phyloP scores from a whole-genome alignment of 2,888 invertebrate genomes.

The Pyrochroa serraticornis region DNA sequence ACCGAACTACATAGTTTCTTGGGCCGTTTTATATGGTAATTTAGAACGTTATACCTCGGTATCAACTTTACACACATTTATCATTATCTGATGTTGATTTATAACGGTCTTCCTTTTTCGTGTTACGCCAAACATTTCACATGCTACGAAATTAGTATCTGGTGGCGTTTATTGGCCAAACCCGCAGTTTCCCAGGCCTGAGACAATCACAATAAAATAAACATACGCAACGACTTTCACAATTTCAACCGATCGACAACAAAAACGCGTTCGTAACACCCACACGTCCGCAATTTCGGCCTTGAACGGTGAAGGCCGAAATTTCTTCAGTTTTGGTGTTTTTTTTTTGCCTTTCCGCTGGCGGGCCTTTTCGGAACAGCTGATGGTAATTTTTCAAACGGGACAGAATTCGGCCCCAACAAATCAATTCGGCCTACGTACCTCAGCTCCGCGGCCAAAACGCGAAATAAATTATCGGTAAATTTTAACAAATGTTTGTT shows the following conservation, averaged over 20 bases:
- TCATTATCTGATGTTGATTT: constrained; percentile 33
- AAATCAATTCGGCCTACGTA: constrained; percentile 28
- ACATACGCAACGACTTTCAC: no score
- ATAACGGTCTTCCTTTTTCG: constrained; percentile 32
- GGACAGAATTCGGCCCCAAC: constrained; percentile 12
- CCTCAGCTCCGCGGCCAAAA: constrained; percentile 14
- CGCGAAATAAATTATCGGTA: constrained; percentile 40
- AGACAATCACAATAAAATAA: no score
- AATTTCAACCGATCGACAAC: no score
- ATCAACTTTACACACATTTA: constrained; percentile 29
- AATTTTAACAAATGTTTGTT: constrained; percentile 46
- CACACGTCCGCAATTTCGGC: no score
- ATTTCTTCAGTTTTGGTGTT: no score
- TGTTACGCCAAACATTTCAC: constrained; percentile 31
- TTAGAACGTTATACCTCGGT: constrained; percentile 23
- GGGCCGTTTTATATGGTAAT: constrained; percentile 24
- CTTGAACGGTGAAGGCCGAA: no score
- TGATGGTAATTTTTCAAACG: constrained; percentile 1
- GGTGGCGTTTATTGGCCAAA: constrained; percentile 19
- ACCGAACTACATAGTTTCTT: constrained; percentile 19
- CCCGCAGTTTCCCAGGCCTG: no score
- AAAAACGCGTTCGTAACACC: no score
- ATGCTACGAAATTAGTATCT: constrained; percentile 31
- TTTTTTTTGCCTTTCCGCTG: no score
- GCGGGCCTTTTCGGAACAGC: no score